Conservation (phyloP, 2,888 invertebrate species). For the Drosophila gaucha region DNA sequence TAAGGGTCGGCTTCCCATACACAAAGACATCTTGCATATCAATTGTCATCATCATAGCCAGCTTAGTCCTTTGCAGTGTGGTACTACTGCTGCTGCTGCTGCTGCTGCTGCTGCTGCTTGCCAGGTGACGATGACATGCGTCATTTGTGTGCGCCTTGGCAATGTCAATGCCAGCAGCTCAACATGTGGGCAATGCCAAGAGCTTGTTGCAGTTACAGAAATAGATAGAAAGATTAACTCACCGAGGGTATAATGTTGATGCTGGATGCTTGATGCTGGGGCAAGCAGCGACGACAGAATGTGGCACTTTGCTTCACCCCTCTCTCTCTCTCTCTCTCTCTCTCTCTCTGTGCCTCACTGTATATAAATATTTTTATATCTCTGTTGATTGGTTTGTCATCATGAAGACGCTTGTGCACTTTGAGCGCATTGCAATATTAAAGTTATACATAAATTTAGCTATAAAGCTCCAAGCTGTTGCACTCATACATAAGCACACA, state of each 20-base stretch:
- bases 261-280: slow-evolving; percentile 6
- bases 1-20: background rate
- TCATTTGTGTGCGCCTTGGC: background rate
- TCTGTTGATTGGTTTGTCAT: slow-evolving; percentile 46
- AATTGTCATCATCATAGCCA: slow-evolving; percentile 17
- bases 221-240: slow-evolving; percentile 38
- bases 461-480: slow-evolving; percentile 34
- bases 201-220: slow-evolving; percentile 37
- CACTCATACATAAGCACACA: slow-evolving; percentile 6
- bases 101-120: background rate
- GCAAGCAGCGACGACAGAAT: background rate
- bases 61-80: too few relatives aligned
- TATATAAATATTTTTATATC: background rate
- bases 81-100: background rate
- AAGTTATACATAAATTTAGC: slow-evolving; percentile 36
- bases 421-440: slow-evolving; percentile 42
- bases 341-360: background rate
- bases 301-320: slow-evolving; percentile 2
- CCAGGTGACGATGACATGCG: slow-evolving; percentile 22
- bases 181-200: slow-evolving; percentile 5
- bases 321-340: background rate
- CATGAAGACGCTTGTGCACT: slow-evolving; percentile 25
- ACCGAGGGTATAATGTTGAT: slow-evolving; percentile 16
- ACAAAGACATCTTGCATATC: slow-evolving; percentile 5
- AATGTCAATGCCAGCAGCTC: background rate